These are phyloP conservation scores for Sandelia bainsii DNA, from an alignment of 2,797 vertebrate species.

Conservation along the genomic window DNA sequence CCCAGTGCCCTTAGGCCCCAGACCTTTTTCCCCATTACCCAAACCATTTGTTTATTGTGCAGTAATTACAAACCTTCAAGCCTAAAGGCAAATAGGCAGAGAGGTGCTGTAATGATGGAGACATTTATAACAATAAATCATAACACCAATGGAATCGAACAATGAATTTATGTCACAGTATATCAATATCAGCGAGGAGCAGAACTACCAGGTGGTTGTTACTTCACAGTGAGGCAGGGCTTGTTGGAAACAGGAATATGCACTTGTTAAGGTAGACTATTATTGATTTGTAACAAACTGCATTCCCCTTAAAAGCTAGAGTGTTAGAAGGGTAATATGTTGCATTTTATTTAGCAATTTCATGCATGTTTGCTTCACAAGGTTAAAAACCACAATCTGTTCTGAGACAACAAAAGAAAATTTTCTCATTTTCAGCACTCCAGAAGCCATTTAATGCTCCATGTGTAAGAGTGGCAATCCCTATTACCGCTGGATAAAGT, in stretches of 20 bases:
- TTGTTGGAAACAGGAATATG: conserved; percentile 60
- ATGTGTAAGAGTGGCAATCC: conserved; percentile 85
- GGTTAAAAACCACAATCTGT: conserved; percentile 81
- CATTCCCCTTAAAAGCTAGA: conserved; percentile 55
- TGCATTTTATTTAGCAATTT: conserved; percentile 78
- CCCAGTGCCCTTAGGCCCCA: conserved; percentile 76
- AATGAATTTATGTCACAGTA: conserved; percentile 76
- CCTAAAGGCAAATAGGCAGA: conserved; percentile 79
- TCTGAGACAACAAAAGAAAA: conserved; percentile 73
- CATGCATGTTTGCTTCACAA: conserved; percentile 80
- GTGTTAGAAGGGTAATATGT: conserved; percentile 63
- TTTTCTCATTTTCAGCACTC: conserved; percentile 81
- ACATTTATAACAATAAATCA: conserved; percentile 86
- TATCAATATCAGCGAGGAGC: conserved; percentile 63
- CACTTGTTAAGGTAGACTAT: conserved; percentile 66
- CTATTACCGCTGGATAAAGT: conserved; percentile 89
- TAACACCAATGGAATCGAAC: conserved; percentile 80
- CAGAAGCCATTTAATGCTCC: conserved; percentile 83
- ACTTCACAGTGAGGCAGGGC: conserved; percentile 43
- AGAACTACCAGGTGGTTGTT: conserved; percentile 69
- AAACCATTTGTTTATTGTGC: conserved; percentile 89
- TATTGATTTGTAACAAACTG: conserved; percentile 73
- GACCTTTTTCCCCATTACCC: conserved; percentile 72
- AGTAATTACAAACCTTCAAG: conserved; percentile 87
- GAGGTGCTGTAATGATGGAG: conserved; percentile 81